A percentile compares a stretch with the other conserved stretches of the same genome.
Conservation (phyloP, 2,113 vertebrate species). For the Polypterus bichir region DNA sequence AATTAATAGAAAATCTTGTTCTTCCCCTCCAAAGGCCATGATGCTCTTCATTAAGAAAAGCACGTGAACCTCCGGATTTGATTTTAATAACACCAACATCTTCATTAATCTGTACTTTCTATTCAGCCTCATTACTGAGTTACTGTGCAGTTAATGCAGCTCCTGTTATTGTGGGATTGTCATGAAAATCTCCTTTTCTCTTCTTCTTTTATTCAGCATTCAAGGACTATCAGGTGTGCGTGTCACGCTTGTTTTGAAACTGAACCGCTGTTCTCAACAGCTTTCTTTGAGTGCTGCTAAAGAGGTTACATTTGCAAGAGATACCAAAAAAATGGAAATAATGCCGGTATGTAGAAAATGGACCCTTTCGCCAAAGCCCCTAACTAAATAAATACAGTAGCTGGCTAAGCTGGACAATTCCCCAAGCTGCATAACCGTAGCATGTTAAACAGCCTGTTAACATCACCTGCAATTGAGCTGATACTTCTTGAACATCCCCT, state of each 20-base stretch:
- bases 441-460: slow-evolving; percentile 44
- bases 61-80: slow-evolving; percentile 77
- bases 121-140: slow-evolving; percentile 63
- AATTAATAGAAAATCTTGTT: slow-evolving; percentile 82
- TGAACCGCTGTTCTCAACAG: slow-evolving; percentile 30
- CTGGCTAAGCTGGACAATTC: no score
- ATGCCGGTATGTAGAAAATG: not conserved
- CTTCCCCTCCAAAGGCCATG: slow-evolving; percentile 74
- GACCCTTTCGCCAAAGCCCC: no score
- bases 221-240: slow-evolving; percentile 59
- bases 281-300: slow-evolving; percentile 32
- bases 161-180: slow-evolving; percentile 52
- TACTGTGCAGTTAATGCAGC: slow-evolving; percentile 57
- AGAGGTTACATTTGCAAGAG: slow-evolving; percentile 5
- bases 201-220: slow-evolving; percentile 44
- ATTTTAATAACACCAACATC: slow-evolving; percentile 86
- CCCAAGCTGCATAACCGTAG: slow-evolving; percentile 1
- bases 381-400: no score
- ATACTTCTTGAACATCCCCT: slow-evolving; percentile 48
- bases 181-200: slow-evolving; percentile 41
- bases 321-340: slow-evolving; percentile 6
- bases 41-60: slow-evolving; percentile 82
- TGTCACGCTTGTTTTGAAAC: slow-evolving; percentile 45
- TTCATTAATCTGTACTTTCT: slow-evolving; percentile 74
- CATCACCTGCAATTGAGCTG: slow-evolving; percentile 65